Conservation (phyloP, 1,140 invertebrate genomes). For the Phocides pigmalion region DNA sequence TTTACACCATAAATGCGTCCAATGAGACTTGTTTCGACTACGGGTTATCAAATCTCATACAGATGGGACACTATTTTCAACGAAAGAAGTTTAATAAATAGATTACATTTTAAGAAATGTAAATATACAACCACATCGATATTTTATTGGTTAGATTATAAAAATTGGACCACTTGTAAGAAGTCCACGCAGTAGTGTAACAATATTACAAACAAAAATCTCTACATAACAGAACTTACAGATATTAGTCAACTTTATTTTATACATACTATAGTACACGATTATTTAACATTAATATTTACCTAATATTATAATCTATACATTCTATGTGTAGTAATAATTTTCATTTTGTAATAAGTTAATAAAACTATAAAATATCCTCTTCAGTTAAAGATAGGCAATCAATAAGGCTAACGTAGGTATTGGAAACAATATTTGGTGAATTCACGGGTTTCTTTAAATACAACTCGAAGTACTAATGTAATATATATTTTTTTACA, state of each 20-base stretch:
- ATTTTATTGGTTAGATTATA: conserved; percentile 84
- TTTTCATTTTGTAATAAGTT: conserved; percentile 82
- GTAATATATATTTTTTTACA: conserved; percentile 60
- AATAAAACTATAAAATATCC: conserved; percentile 83
- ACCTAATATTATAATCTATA: conserved; percentile 78
- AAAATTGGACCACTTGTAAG: conserved; percentile 81
- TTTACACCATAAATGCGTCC: conserved; percentile 4
- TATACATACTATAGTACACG: conserved; percentile 81
- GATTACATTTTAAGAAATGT: conserved; percentile 59
- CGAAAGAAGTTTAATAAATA: conserved; percentile 68
- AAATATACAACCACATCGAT: conserved; percentile 81
- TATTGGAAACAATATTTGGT: conserved; percentile 81
- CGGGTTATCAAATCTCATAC: conserved; percentile 34
- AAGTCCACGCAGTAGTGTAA: conserved; percentile 80
- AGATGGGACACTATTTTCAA: conserved; percentile 64
- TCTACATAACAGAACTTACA: conserved; percentile 83
- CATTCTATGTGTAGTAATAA: conserved; percentile 81
- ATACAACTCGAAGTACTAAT: conserved; percentile 63
- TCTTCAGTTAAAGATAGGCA: conserved; percentile 81
- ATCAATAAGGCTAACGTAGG: conserved; percentile 80
- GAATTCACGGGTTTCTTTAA: conserved; percentile 66
- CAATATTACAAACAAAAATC: conserved; percentile 83
- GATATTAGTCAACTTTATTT: conserved; percentile 83
- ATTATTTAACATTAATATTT: conserved; percentile 81
- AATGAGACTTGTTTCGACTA: conserved; percentile 5